Evolutionary conservation across 2,797 vertebrate genomes (phyloP).

Genomic region (Ambastaia sidthimunki): DNA sequence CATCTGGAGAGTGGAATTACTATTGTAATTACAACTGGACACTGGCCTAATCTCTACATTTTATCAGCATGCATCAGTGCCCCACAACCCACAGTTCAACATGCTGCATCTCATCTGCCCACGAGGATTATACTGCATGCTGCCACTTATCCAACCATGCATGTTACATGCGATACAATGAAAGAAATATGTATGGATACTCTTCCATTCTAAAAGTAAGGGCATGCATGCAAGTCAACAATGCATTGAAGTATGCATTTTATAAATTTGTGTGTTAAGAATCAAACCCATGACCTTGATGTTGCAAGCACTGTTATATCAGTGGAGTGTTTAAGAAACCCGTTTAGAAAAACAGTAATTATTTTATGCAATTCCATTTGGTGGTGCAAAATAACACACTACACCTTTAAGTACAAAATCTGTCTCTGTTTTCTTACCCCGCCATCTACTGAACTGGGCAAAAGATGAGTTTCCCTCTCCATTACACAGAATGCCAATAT

Average conservation of each 20-base stretch:
- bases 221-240: no score
- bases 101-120: slow-evolving; percentile 22
- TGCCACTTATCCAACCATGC: background rate
- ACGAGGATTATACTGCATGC: slow-evolving; percentile 28
- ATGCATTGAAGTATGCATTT: no score
- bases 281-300: background rate
- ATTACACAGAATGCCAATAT: slow-evolving; percentile 26
- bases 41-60: slow-evolving; percentile 58
- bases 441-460: background rate
- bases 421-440: background rate
- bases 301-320: background rate
- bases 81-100: slow-evolving; percentile 26
- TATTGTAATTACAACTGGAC: slow-evolving; percentile 62
- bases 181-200: background rate
- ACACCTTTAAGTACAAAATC: background rate
- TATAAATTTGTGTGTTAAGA: no score
- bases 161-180: background rate
- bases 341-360: background rate
- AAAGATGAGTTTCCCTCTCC: background rate
- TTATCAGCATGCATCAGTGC: slow-evolving; percentile 35
- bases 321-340: background rate
- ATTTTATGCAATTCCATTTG: background rate
- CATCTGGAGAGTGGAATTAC: slow-evolving; percentile 58
- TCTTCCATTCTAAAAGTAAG: no score
- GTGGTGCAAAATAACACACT: background rate